phyloP scores from a whole-genome alignment of 2,797 vertebrate genomes.

The Gymnocypris eckloni region DNA sequence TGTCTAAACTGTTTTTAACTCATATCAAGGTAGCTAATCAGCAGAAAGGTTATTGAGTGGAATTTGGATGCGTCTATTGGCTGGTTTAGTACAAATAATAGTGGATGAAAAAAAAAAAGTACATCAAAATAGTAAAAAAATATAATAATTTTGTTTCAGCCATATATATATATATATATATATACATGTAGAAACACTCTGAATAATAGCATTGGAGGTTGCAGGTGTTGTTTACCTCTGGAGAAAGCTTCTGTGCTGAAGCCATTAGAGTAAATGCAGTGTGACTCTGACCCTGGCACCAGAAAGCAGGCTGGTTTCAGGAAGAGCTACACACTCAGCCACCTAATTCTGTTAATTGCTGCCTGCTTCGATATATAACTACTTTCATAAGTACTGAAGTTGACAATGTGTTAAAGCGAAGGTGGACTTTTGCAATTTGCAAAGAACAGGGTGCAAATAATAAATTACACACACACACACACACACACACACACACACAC shows the following conservation, averaged over 20 bases:
- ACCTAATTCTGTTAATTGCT: constrained; percentile 62
- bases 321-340: constrained; percentile 51
- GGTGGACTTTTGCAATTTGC: constrained; percentile 19
- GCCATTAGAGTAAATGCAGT: constrained; percentile 54
- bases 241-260: constrained; percentile 51
- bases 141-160: not conserved
- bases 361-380: constrained; percentile 52
- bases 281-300: constrained; percentile 47
- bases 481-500: too few relatives aligned
- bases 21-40: not conserved
- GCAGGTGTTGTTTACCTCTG: constrained; percentile 41
- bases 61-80: not conserved
- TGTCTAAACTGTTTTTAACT: not conserved
- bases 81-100: not conserved
- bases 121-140: not conserved
- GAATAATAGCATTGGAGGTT: constrained; percentile 35
- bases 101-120: not conserved
- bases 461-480: not conserved
- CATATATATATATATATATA: not conserved
- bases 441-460: constrained; percentile 28
- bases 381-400: constrained; percentile 27
- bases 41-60: not conserved
- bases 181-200: constrained; percentile 18
- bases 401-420: constrained; percentile 39
- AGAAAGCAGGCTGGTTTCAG: constrained; percentile 49